Percentiles rank a stretch among this genome's conserved stretches.
phyloP scores from a whole-genome alignment of 2,797 vertebrate species.

The Typhlichthys subterraneus region DNA sequence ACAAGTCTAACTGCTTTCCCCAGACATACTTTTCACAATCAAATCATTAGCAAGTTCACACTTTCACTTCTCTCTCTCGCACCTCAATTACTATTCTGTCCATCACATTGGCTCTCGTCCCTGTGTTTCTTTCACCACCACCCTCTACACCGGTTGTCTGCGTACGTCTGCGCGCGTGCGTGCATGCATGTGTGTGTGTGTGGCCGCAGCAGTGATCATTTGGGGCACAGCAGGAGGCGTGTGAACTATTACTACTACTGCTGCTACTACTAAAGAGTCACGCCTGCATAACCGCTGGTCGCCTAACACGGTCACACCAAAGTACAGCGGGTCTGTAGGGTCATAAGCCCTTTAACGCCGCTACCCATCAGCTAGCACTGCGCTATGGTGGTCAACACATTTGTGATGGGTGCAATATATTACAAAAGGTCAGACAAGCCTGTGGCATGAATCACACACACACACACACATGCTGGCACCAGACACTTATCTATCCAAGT shows the following conservation, averaged over 20 bases:
- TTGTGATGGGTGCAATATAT: constrained; percentile 18
- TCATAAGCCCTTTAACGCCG: too few species aligned
- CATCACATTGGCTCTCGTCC: constrained; percentile 18
- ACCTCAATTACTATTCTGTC: constrained; percentile 29
- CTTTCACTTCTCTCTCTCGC: constrained; percentile 20
- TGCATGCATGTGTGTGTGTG: constrained; percentile 5
- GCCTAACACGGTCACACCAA: too few species aligned
- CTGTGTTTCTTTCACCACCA: constrained; percentile 6
- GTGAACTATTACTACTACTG: constrained; percentile 6
- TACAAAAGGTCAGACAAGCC: constrained; percentile 28
- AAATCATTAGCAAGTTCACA: constrained; percentile 1
- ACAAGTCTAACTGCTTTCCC: constrained; percentile 11
- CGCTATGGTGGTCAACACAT: too few species aligned
- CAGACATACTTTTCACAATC: constrained; percentile 19
- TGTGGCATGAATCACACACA: constrained; percentile 19
- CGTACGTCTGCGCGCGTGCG: constrained; percentile 3
- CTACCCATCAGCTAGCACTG: too few species aligned
- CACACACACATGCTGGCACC: constrained; percentile 8
- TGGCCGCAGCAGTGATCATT: neutral
- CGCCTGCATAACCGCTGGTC: too few species aligned
- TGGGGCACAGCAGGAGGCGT: constrained; percentile 22
- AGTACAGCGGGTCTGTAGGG: too few species aligned
- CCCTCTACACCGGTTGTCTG: constrained; percentile 1
- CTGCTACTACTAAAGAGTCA: too few species aligned
- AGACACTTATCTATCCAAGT: constrained; percentile 29